Evolutionary conservation across 2,113 vertebrate species (phyloP).

Genomic region (Dipodomys spectabilis): DNA sequence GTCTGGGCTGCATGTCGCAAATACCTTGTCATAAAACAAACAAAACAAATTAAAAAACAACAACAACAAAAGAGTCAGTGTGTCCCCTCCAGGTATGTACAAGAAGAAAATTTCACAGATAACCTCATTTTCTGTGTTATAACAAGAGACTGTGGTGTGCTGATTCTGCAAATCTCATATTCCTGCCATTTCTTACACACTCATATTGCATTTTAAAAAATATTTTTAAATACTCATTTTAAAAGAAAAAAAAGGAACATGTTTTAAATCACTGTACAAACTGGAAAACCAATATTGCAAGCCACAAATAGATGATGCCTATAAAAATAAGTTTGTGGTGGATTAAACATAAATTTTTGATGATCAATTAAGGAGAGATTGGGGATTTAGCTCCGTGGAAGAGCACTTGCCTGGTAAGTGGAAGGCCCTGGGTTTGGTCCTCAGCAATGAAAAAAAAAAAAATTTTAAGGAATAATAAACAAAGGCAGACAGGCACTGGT

Average conservation of each 20-base stretch:
- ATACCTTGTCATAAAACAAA: too few species aligned
- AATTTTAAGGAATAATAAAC: too few species aligned
- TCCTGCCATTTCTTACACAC: neutral
- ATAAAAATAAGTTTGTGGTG: constrained; percentile 50
- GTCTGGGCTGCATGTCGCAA: neutral
- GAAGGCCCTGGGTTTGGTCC: too few species aligned
- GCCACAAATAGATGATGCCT: constrained; percentile 43
- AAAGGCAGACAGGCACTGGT: too few species aligned
- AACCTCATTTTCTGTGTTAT: neutral
- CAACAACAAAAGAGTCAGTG: neutral
- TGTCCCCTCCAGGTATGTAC: too few species aligned
- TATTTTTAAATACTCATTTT: constrained; percentile 35
- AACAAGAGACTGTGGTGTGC: neutral
- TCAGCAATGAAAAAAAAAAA: too few species aligned
- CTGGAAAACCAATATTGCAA: constrained; percentile 9
- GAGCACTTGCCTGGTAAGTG: too few species aligned
- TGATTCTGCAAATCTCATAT: neutral
- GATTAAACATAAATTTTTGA: constrained; percentile 20
- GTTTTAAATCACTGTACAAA: constrained; percentile 15
- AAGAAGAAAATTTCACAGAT: neutral
- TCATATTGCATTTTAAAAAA: neutral
- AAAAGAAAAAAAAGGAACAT: neutral
- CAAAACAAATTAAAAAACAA: too few species aligned
- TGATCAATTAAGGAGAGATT: too few species aligned
- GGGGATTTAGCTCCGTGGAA: too few species aligned